Base-by-base conservation (phyloP, 1,140 invertebrate genomes). In the Calephelis nemesis region DNA sequence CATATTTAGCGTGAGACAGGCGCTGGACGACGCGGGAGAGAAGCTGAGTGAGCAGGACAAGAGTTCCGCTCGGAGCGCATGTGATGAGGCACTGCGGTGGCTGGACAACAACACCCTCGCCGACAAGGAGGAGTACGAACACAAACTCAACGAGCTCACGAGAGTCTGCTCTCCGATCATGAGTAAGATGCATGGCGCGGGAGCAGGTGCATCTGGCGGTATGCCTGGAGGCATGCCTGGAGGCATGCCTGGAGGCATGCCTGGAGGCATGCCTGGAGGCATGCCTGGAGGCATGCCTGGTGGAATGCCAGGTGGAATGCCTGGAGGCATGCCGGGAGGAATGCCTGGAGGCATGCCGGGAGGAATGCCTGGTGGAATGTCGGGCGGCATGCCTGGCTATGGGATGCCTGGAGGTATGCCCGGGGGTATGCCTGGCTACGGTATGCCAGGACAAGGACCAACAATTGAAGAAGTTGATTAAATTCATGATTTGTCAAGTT, bases 11-110 rank as follows among this genome's bases (percentile, higher is more conserved):
- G 49, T 50, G 49, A 50, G n/a, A 13, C 49, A 50, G 49, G 49
- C 49, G 12, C 49, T 50, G 12, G 49, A 50, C 1, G 49, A 50
- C 5, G 49, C 49, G 12, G 49, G 49, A 12, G 49, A 13, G 7
- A 50, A 50, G n/a, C 5, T 50, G 49, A 50, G 49, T 12, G 49
- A 50, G n/a, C 49, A 50, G n/a, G 49, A 50, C 49, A 50, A 50
- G n/a, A 1, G n/a, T 1, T 13, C 12, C 13, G 49, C 12, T 5
- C 49, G n/a, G 49, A n/a, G n/a, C n/a, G 49, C 4, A 5, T 50
- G 49, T 13, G 49, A 50, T 4, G 49, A 50, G n/a, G 49, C 12
- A 0, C 2, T 50, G 11, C 11, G 49, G 49, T 50, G 49, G 49
- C 49, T 50, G 13, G 49, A 50, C 13, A 50, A 50, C 49, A 50